Conservation (phyloP, 1,140 invertebrate genomes). For the Euborellia annulipes region DNA sequence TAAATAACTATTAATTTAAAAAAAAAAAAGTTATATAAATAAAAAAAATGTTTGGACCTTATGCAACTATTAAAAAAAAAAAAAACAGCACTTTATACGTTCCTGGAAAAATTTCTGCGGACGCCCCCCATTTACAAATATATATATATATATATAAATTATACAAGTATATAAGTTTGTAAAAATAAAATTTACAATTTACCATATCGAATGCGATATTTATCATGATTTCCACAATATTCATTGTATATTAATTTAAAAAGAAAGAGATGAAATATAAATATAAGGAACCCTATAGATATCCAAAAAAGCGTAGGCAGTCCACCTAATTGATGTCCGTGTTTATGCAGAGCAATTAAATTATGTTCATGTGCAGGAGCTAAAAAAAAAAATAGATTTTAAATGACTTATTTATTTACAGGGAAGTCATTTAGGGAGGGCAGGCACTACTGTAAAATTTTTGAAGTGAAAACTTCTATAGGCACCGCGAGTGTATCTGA, state of each 20-base stretch:
- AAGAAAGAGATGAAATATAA: conserved; percentile 88
- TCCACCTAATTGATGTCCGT: conserved; percentile 79
- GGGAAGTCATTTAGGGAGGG: background rate
- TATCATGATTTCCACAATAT: conserved; percentile 52
- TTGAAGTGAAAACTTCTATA: conserved; percentile 2
- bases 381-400: conserved; percentile 24
- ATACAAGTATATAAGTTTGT: too few species aligned
- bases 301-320: conserved; percentile 88
- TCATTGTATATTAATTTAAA: conserved; percentile 88
- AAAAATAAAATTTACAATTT: too few species aligned
- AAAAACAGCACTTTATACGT: too few species aligned
- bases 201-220: conserved; percentile 34
- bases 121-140: too few species aligned
- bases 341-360: conserved; percentile 79
- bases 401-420: conserved; percentile 6
- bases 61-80: too few species aligned
- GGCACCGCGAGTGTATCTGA: too few species aligned
- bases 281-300: conserved; percentile 71
- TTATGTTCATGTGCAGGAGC: conserved; percentile 88
- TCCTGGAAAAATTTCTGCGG: too few species aligned
- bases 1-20: too few species aligned
- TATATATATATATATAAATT: too few species aligned
- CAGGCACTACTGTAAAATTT: background rate
- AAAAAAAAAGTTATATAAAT: too few species aligned
- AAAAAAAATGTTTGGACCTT: too few species aligned